These are phyloP conservation scores for Hyaena hyaena DNA, from an alignment of 2,113 vertebrate genomes.

Conservation along the genomic window DNA sequence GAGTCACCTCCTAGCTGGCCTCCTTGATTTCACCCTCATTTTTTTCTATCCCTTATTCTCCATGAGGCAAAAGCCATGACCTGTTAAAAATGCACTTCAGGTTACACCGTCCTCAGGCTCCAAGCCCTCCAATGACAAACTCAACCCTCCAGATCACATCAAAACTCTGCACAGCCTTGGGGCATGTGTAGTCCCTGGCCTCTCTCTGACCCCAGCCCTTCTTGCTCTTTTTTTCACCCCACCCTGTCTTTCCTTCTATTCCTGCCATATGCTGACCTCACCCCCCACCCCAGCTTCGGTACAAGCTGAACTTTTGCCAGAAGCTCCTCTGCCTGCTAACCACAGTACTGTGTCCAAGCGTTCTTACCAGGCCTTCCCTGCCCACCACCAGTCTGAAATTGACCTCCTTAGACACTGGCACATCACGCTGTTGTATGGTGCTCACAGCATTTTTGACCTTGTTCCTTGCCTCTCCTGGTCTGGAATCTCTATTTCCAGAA, in stretches of 20 bases:
- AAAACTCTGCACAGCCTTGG: background rate
- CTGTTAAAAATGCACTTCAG: background rate
- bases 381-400: background rate
- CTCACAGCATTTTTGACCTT: background rate
- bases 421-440: rapidly evolving
- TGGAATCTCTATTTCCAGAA: background rate
- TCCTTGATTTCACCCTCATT: background rate
- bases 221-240: background rate
- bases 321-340: too few species aligned
- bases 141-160: background rate
- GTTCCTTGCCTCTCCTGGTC: background rate
- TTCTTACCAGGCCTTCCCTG: background rate
- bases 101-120: background rate
- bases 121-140: background rate
- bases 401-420: background rate
- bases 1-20: background rate
- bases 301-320: background rate
- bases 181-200: rapidly evolving
- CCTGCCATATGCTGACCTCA: background rate
- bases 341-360: background rate
- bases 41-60: background rate
- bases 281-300: background rate
- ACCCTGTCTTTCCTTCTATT: background rate
- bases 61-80: background rate
- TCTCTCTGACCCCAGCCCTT: background rate